phyloP scores from a whole-genome alignment of 2,113 vertebrate genomes.

The Heterocephalus glaber region DNA sequence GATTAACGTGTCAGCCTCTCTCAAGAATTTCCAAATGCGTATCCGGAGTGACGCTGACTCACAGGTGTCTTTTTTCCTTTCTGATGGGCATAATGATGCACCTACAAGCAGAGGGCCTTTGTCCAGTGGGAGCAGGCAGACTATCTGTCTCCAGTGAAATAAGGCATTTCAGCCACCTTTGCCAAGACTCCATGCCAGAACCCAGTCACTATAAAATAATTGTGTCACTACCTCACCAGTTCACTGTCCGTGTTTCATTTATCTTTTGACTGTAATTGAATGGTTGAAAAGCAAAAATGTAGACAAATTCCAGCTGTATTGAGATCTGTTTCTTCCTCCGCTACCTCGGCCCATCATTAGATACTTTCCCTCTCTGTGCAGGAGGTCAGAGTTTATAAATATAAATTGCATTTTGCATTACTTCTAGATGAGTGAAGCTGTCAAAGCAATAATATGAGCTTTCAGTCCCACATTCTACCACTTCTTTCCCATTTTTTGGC shows the following conservation, averaged over 20 bases:
- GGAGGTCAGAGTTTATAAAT: constrained; percentile 97
- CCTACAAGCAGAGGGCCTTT: constrained; percentile 85
- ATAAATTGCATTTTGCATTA: constrained; percentile 99
- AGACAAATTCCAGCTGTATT: constrained; percentile 89
- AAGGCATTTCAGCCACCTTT: constrained; percentile 83
- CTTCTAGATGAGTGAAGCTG: constrained; percentile 99
- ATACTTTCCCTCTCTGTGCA: constrained; percentile 90
- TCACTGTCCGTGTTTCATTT: constrained; percentile 85
- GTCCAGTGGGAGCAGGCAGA: constrained; percentile 80
- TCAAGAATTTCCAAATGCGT: constrained; percentile 82
- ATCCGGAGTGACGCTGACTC: constrained; percentile 75
- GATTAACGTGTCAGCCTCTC: constrained; percentile 84
- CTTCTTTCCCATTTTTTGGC: constrained; percentile 95
- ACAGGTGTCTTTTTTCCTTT: constrained; percentile 81
- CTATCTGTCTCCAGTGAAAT: constrained; percentile 85
- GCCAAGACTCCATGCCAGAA: constrained; percentile 85
- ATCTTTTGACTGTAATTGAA: constrained; percentile 89
- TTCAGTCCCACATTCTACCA: constrained; percentile 97
- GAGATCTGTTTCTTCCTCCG: constrained; percentile 87
- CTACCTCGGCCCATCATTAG: constrained; percentile 88
- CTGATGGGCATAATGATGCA: constrained; percentile 82
- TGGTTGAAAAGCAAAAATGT: constrained; percentile 87
- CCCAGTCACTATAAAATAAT: constrained; percentile 86
- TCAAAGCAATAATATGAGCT: constrained; percentile 98
- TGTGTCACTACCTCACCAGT: constrained; percentile 84